phyloP scores from a whole-genome alignment of 2,797 vertebrate species.

The Amblyraja radiata region DNA sequence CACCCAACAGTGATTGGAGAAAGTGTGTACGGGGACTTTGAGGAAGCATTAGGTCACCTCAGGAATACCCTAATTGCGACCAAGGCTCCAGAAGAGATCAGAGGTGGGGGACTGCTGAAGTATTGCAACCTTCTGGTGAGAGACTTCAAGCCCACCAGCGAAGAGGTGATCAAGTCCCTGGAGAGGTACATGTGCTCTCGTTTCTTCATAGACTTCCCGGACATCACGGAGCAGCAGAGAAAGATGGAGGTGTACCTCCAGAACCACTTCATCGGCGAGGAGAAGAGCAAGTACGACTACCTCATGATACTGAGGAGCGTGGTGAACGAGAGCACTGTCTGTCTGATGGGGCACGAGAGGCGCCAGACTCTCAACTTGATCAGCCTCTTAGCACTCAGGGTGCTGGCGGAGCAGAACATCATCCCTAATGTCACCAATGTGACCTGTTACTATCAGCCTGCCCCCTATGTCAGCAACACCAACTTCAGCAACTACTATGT shows the following conservation, averaged over 20 bases:
- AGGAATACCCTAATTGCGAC: constrained; percentile 85
- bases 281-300: constrained; percentile 94
- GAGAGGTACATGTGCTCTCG: constrained; percentile 97
- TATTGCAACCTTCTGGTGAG: constrained; percentile 92
- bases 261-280: constrained; percentile 91
- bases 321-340: constrained; percentile 95
- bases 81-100: constrained; percentile 90
- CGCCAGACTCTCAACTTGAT: constrained; percentile 92
- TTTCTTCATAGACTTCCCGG: constrained; percentile 97
- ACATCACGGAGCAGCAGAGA: constrained; percentile 87
- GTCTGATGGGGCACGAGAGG: constrained; percentile 93
- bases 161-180: constrained; percentile 80
- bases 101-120: constrained; percentile 90
- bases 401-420: constrained; percentile 86
- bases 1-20: constrained; percentile 80
- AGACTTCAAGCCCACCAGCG: constrained; percentile 75
- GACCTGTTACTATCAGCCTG: constrained; percentile 91
- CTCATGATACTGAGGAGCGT: constrained; percentile 87
- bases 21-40: constrained; percentile 88
- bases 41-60: constrained; percentile 75
- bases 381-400: constrained; percentile 80
- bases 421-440: constrained; percentile 86
- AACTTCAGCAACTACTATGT: constrained; percentile 98
- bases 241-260: constrained; percentile 94
- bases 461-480: constrained; percentile 81